Evolutionary conservation across 2,888 invertebrate genomes (phyloP).

Genomic region (Polyommatus icarus): DNA sequence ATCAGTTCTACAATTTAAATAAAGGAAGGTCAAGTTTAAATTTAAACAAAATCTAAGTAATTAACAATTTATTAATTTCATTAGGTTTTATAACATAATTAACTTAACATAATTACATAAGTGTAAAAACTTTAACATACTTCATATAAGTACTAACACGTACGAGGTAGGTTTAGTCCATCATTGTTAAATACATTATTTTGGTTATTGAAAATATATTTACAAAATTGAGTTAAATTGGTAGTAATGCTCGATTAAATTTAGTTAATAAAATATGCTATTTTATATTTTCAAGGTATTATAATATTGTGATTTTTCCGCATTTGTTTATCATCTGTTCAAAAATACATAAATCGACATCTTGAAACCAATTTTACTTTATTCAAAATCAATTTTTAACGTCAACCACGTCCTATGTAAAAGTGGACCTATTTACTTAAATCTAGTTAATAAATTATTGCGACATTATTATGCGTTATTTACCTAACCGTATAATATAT

Average conservation of each 20-base stretch:
- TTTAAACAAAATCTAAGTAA: background rate
- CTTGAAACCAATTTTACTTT: background rate
- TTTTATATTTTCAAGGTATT: too few species aligned
- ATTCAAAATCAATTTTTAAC: background rate
- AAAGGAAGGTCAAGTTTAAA: background rate
- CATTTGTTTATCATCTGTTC: background rate
- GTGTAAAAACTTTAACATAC: background rate
- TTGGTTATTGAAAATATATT: background rate
- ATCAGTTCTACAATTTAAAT: too few species aligned
- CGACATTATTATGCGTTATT: background rate
- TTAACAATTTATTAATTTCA: conserved; percentile 18
- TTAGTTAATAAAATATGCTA: too few species aligned
- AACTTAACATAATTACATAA: conserved; percentile 2
- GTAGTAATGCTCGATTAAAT: conserved; percentile 1
- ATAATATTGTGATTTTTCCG: background rate
- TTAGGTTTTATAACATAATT: background rate
- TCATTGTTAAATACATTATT: background rate
- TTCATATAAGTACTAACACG: background rate
- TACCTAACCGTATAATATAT: background rate
- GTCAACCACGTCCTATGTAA: background rate
- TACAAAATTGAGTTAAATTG: background rate
- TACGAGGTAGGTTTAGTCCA: conserved; percentile 5
- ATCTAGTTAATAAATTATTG: conserved; percentile 14
- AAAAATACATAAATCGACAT: background rate
- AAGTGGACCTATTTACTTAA: background rate